These are phyloP conservation scores for Clamator glandarius DNA, from an alignment of 2,797 vertebrate genomes.

Conservation along the genomic window DNA sequence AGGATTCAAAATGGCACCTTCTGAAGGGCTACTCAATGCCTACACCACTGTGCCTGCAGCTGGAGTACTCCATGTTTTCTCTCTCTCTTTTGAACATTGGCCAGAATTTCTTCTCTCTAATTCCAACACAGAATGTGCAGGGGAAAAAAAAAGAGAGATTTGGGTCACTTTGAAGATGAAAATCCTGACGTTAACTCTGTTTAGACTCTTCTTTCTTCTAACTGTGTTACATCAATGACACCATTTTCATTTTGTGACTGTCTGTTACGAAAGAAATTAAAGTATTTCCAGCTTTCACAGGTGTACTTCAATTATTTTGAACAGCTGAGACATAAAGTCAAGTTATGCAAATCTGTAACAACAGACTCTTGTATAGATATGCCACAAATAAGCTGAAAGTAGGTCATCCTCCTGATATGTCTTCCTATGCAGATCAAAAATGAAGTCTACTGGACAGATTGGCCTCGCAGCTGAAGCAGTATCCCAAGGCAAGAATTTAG, in stretches of 20 bases:
- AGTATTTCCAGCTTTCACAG: not conserved
- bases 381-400: not conserved
- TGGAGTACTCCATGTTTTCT: not conserved
- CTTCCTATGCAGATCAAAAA: not conserved
- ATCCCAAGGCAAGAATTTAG: not conserved
- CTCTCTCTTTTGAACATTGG: not conserved
- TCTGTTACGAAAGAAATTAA: not conserved
- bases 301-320: not conserved
- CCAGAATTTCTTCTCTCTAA: not conserved
- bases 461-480: not conserved
- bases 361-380: not conserved
- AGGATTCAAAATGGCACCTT: not conserved
- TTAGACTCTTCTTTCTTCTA: not conserved
- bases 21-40: rapidly evolving
- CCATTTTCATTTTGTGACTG: not conserved
- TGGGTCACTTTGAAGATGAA: not conserved
- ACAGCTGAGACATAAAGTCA: not conserved
- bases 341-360: not conserved
- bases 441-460: not conserved
- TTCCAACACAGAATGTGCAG: not conserved
- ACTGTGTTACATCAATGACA: not conserved
- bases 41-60: not conserved
- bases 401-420: not conserved
- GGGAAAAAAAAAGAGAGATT: not conserved
- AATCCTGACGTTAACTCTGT: not conserved